phyloP scores from a whole-genome alignment of 2,113 vertebrate species.

The Octodon degus region DNA sequence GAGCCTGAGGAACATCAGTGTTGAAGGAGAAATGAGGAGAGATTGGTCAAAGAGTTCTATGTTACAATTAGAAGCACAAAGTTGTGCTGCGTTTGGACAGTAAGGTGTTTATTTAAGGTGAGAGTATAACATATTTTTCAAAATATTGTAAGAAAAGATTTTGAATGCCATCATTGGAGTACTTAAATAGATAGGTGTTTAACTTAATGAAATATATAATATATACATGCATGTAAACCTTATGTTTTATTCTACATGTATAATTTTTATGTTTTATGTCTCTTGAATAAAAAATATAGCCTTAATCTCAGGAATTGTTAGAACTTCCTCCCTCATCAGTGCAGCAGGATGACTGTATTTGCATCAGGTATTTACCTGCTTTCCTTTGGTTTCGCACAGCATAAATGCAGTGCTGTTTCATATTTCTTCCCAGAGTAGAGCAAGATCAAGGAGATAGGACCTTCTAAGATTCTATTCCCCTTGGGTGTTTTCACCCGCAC shows the following conservation, averaged over 20 bases:
- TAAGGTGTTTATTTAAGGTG: background rate
- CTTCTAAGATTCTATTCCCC: conserved; percentile 17
- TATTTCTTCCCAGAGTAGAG: background rate
- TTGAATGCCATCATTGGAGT: background rate
- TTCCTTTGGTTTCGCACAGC: conserved; percentile 18
- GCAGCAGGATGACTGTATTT: background rate
- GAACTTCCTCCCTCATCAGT: background rate
- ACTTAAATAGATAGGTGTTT: background rate
- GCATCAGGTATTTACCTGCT: background rate
- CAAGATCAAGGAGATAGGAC: background rate
- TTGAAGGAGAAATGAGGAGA: background rate
- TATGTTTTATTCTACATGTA: background rate
- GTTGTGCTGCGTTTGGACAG: background rate
- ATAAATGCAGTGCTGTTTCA: conserved; percentile 53
- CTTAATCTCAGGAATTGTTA: background rate
- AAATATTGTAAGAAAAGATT: background rate
- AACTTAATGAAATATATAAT: background rate
- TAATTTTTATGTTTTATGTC: background rate
- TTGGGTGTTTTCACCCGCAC: background rate
- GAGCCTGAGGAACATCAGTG: rapidly evolving
- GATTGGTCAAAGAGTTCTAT: too few species aligned
- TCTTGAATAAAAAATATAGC: background rate
- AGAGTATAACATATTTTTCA: background rate
- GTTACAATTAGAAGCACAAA: background rate
- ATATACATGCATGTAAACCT: background rate